Evolutionary conservation across 2,113 vertebrate genomes (phyloP), one percentile per base, ranked within the genome.

Genomic region (Gavia stellata): DNA sequence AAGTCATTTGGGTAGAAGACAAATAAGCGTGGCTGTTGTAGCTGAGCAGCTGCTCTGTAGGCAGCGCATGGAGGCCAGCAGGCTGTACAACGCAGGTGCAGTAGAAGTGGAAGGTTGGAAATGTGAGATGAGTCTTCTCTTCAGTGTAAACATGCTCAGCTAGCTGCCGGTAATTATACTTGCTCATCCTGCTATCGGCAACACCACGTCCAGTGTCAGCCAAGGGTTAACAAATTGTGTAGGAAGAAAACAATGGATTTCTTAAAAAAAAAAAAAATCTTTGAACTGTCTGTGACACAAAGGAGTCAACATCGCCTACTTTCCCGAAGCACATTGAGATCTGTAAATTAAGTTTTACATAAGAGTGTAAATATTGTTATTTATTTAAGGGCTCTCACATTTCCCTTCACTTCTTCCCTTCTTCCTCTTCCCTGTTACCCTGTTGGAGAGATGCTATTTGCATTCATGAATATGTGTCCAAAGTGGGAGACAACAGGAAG

Each of bases 351-450:
- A 95, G 67, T 49, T 94, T 92, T 88, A 77, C 61, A 7, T 73
- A 78, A 92, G 79, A 81, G 75, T 67, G 86, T 96, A 81, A 95
- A 85, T 92, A 71, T 73, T 68, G 94, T 96, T 83, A 96, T 62
- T 96, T 97, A 97, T 97, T 97, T 88, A 97, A 74, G 56, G 70
- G 50, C 16, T 95, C 92, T 97, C 95, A 86, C 4, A 11, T 96
- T 93, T 96, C 94, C 34, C 53, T 70, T 91, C 49, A 59, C 59
- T 24, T 10, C 56, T 86, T 80, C 88, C 90, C 29, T 70, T 83
- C 78, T 80, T 92, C 92, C 79, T 90, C 40, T 90, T 88, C 33
- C 71, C 75, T 0, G 0, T 92, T 70, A 59, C 45, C 74, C 94
- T 90, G 66, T 38, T 72, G 75, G 82, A 82, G 90, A 81, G 79